Conservation (phyloP, 2,113 vertebrate species). For the Isichthys henryi region DNA sequence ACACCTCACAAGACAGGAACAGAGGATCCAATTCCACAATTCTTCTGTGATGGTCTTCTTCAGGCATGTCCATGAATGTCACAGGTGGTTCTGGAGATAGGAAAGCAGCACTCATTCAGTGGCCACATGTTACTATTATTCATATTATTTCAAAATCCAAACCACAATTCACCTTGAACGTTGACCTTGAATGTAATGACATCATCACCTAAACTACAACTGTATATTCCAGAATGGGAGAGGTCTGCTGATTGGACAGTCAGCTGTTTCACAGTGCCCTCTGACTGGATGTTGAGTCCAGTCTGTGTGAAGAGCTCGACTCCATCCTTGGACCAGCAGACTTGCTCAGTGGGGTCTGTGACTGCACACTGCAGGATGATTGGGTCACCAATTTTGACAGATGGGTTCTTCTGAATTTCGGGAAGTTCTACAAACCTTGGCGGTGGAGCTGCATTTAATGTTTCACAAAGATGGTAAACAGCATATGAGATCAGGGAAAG, state of each 20-base stretch:
- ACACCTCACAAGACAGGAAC: constrained; percentile 60
- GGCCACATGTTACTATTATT: neutral
- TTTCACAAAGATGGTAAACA: neutral
- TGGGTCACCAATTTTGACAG: neutral
- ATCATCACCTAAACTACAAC: constrained; percentile 64
- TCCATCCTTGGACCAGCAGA: constrained; percentile 73
- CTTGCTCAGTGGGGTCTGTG: constrained; percentile 44
- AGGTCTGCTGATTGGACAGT: constrained; percentile 50
- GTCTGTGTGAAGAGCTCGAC: constrained; percentile 57
- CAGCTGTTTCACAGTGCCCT: constrained; percentile 56
- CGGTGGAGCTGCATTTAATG: constrained; percentile 18
- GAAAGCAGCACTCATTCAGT: neutral
- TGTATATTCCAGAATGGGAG: constrained; percentile 59
- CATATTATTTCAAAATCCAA: neutral
- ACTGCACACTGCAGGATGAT: constrained; percentile 61
- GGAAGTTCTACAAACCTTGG: constrained; percentile 24
- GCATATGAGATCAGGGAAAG: neutral
- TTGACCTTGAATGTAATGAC: constrained; percentile 61
- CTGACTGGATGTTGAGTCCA: constrained; percentile 47
- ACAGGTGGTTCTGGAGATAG: constrained; percentile 47
- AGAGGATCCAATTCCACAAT: constrained; percentile 61
- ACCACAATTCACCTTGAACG: constrained; percentile 34
- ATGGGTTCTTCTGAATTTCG: constrained; percentile 18
- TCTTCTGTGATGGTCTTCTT: constrained; percentile 55
- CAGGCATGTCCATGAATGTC: constrained; percentile 43